Conservation (phyloP, 2,113 vertebrate genomes). For the Hiodon tergisus region DNA sequence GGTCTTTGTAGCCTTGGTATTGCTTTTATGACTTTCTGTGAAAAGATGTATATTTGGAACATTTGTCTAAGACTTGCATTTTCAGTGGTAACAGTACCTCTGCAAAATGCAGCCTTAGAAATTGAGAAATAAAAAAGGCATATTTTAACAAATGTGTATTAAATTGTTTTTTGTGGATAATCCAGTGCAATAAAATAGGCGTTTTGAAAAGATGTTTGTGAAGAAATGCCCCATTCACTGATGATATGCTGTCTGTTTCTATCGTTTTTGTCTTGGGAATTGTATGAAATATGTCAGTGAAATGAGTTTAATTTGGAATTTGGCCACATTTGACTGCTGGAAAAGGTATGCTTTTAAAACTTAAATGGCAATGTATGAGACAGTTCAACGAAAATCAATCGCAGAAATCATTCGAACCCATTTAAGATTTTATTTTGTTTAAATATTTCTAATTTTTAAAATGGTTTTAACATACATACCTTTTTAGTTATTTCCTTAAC, state of each 20-base stretch:
- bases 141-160: too few species aligned
- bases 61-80: background rate
- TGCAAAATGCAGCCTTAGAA: background rate
- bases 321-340: background rate
- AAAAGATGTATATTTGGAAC: background rate
- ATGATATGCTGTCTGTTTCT: background rate
- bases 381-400: background rate
- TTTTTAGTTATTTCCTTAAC: constrained; percentile 13
- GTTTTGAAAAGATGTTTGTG: background rate
- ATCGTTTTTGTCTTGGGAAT: background rate
- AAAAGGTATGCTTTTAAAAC: too few species aligned
- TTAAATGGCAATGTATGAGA: background rate
- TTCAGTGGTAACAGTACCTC: background rate
- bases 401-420: background rate
- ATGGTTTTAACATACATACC: constrained; percentile 15
- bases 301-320: background rate
- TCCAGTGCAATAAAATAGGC: too few species aligned
- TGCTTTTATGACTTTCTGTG: background rate
- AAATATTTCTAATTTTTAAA: constrained; percentile 24
- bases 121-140: too few species aligned
- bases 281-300: background rate
- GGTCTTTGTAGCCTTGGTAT: constrained; percentile 3
- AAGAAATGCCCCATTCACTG: background rate
- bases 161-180: too few species aligned
- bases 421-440: constrained; percentile 8